phyloP scores from a whole-genome alignment of 2,113 vertebrate species.

The Oncorhynchus keta region DNA sequence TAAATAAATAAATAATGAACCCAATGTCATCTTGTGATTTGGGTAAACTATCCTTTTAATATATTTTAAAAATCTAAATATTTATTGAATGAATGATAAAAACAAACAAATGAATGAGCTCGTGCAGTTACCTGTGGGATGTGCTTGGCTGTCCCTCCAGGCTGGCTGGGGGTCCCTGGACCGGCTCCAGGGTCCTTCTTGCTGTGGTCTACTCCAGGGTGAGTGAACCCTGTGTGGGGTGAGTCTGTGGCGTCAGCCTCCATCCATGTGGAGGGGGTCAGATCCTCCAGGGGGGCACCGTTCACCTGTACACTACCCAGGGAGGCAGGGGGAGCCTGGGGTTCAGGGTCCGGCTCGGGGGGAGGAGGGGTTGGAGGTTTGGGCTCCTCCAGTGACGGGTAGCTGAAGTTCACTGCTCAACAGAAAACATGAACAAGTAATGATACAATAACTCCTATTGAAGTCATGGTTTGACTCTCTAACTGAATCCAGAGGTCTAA shows the following conservation, averaged over 20 bases:
- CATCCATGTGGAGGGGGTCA: constrained; percentile 20
- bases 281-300: constrained; percentile 47
- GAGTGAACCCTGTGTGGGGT: constrained; percentile 34
- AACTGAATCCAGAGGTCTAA: too few species aligned
- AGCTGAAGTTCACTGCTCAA: constrained; percentile 90
- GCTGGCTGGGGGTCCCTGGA: constrained; percentile 49
- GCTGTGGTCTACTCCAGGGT: constrained; percentile 49
- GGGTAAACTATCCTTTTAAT: too few species aligned
- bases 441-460: too few species aligned
- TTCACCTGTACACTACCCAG: constrained; percentile 47
- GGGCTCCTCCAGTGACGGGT: constrained; percentile 91
- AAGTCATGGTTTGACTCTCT: too few species aligned
- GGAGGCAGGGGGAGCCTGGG: constrained; percentile 54
- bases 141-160: constrained; percentile 64
- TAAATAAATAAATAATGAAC: too few species aligned
- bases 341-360: constrained; percentile 44
- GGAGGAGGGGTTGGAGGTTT: constrained; percentile 70
- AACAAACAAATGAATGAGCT: neutral
- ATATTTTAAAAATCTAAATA: too few species aligned
- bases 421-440: neutral
- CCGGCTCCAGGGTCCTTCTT: constrained; percentile 27
- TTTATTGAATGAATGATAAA: neutral
- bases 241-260: constrained; percentile 57
- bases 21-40: too few species aligned
- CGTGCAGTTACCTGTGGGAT: constrained; percentile 82